phyloP scores from a whole-genome alignment of 2,888 invertebrate genomes.

The Meghimatium bilineatum region DNA sequence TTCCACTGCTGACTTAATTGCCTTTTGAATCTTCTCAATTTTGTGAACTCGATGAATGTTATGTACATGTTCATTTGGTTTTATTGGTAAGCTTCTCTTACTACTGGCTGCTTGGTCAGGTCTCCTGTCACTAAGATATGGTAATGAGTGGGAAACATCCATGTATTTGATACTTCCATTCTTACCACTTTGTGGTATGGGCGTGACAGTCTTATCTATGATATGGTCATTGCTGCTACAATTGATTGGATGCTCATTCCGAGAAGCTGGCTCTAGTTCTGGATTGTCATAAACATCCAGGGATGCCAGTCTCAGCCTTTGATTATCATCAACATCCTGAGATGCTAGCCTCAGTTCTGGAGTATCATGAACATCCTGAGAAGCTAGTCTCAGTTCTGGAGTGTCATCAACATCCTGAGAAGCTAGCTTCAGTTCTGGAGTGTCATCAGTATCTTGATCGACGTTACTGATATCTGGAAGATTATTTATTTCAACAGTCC shows the following conservation, averaged over 20 bases:
- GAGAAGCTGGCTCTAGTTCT: too few species aligned
- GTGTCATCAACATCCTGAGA: too few species aligned
- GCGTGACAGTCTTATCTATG: too few species aligned
- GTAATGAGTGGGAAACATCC: background rate
- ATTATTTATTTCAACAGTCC: slow-evolving; percentile 39
- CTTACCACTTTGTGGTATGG: too few species aligned
- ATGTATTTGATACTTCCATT: background rate
- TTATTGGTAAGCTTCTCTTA: background rate
- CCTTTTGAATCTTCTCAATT: slow-evolving; percentile 63
- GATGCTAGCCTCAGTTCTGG: background rate
- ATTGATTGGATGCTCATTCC: background rate
- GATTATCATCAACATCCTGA: too few species aligned
- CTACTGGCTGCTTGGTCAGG: slow-evolving; percentile 5
- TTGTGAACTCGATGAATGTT: slow-evolving; percentile 55
- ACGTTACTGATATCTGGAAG: slow-evolving; percentile 82
- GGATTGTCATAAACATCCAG: too few species aligned
- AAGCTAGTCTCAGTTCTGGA: too few species aligned
- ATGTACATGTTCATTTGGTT: background rate
- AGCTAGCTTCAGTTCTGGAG: background rate
- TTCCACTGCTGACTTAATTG: slow-evolving; percentile 57
- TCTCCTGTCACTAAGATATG: background rate
- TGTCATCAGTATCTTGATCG: background rate
- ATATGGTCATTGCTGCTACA: background rate
- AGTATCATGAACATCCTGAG: background rate
- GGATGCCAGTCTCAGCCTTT: too few species aligned